These are phyloP conservation scores for Phania funesta DNA, from an alignment of 2,888 invertebrate genomes.

Conservation along the genomic window DNA sequence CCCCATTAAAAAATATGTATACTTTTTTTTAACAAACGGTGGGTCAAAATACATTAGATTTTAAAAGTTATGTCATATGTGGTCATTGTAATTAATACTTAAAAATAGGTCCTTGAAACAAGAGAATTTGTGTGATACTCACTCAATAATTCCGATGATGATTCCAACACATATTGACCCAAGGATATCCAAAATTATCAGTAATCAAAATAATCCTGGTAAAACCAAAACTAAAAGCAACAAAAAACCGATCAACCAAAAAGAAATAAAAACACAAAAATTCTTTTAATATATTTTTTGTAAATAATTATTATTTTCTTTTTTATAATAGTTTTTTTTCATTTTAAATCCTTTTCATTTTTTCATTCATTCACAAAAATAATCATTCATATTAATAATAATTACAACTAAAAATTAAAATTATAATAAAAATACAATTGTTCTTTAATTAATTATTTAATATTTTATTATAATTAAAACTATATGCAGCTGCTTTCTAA, in stretches of 20 bases:
- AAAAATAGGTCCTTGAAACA: too few relatives aligned
- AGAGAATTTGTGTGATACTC: too few relatives aligned
- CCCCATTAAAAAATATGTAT: too few relatives aligned
- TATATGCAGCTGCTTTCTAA: constrained; percentile 62
- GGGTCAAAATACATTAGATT: too few relatives aligned
- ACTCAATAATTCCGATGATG: too few relatives aligned
- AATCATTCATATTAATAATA: constrained; percentile 73
- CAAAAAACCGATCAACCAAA: constrained; percentile 1
- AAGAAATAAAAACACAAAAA: constrained; percentile 73
- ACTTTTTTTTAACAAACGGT: too few relatives aligned
- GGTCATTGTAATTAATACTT: too few relatives aligned
- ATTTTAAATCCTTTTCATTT: constrained; percentile 58
- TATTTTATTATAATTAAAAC: constrained; percentile 60
- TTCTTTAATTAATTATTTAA: constrained; percentile 55
- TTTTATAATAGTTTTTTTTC: constrained; percentile 71
- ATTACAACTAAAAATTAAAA: constrained; percentile 73
- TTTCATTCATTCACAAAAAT: constrained; percentile 72
- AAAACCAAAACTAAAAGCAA: neutral
- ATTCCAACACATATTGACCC: too few relatives aligned
- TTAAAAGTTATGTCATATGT: too few relatives aligned
- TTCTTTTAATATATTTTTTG: constrained; percentile 72
- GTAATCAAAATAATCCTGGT: neutral
- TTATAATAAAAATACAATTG: constrained; percentile 65
- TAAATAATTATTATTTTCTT: constrained; percentile 73
- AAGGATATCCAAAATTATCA: too few relatives aligned